Percentiles rank a stretch among this genome's conserved stretches.
These are phyloP conservation scores for Eupithecia vulgata DNA, from an alignment of 2,888 invertebrate species.

Conservation along the genomic window DNA sequence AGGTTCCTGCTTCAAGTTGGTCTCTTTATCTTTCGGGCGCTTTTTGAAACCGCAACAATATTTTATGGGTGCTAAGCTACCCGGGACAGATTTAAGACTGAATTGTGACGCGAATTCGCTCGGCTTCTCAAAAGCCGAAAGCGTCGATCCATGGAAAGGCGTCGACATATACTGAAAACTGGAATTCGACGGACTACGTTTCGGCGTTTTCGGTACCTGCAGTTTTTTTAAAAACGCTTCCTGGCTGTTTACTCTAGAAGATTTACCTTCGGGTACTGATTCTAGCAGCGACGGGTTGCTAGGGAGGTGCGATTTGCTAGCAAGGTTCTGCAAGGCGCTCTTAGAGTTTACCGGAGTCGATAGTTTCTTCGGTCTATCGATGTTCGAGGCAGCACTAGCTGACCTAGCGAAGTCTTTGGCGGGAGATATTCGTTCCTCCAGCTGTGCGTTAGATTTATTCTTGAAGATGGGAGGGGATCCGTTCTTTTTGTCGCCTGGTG, in stretches of 20 bases:
- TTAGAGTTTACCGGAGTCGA: slow-evolving; percentile 65
- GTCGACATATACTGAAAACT: slow-evolving; percentile 94
- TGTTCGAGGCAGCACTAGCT: slow-evolving; percentile 88
- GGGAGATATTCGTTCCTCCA: slow-evolving; percentile 56
- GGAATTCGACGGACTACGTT: slow-evolving; percentile 89
- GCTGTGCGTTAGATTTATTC: slow-evolving; percentile 57
- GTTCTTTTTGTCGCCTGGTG: slow-evolving; percentile 58
- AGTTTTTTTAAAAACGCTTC: slow-evolving; percentile 73
- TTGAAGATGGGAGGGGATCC: slow-evolving; percentile 72
- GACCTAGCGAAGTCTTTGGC: slow-evolving; percentile 84
- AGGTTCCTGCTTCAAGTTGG: slow-evolving; percentile 68
- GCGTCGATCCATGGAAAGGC: slow-evolving; percentile 92
- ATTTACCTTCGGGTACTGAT: slow-evolving; percentile 87
- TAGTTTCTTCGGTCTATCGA: slow-evolving; percentile 66
- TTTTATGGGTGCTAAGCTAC: slow-evolving; percentile 77
- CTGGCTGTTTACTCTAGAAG: slow-evolving; percentile 66
- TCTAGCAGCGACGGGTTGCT: slow-evolving; percentile 86
- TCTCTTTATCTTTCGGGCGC: slow-evolving; percentile 67
- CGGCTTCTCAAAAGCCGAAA: slow-evolving; percentile 90
- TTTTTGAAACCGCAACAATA: slow-evolving; percentile 73
- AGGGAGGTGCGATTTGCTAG: slow-evolving; percentile 85
- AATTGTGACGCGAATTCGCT: slow-evolving; percentile 91
- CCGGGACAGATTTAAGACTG: slow-evolving; percentile 87
- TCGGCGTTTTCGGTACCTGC: slow-evolving; percentile 80
- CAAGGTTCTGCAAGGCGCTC: slow-evolving; percentile 84